phyloP scores from a whole-genome alignment of 2,113 vertebrate genomes.

The Clarias gariepinus region DNA sequence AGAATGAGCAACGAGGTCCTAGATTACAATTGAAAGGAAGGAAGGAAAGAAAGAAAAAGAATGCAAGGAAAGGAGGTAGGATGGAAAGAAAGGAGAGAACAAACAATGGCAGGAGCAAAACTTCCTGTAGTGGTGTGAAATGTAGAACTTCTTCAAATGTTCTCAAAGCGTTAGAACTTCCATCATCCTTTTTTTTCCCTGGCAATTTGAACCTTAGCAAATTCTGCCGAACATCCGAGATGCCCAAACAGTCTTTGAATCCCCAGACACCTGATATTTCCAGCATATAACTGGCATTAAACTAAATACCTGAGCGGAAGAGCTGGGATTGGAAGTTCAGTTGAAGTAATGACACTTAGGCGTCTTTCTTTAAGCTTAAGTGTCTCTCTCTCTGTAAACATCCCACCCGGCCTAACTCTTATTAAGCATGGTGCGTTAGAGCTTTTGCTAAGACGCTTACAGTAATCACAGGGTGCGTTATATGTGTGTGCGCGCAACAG shows the following conservation, averaged over 20 bases:
- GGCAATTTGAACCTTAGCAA: neutral
- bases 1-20: conserved; percentile 31
- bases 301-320: neutral
- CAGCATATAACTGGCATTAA: neutral
- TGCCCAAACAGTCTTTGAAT: neutral
- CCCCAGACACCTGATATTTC: neutral
- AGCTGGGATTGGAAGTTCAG: conserved; percentile 9
- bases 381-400: conserved; percentile 13
- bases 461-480: conserved; percentile 40
- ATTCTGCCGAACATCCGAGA: neutral
- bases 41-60: neutral
- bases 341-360: conserved; percentile 21
- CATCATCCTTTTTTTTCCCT: too few species aligned
- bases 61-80: neutral
- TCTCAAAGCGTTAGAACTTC: neutral
- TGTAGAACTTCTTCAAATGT: neutral
- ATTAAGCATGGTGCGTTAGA: conserved; percentile 24
- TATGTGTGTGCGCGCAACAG: conserved; percentile 35
- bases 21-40: neutral
- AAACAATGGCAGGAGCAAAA: neutral
- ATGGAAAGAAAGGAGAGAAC: neutral
- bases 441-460: conserved; percentile 36
- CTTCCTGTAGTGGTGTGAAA: neutral
- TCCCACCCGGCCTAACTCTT: conserved; percentile 6
- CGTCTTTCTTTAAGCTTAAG: conserved; percentile 15